phyloP scores from a whole-genome alignment of 2,888 invertebrate species.

The Tetragonisca angustula region DNA sequence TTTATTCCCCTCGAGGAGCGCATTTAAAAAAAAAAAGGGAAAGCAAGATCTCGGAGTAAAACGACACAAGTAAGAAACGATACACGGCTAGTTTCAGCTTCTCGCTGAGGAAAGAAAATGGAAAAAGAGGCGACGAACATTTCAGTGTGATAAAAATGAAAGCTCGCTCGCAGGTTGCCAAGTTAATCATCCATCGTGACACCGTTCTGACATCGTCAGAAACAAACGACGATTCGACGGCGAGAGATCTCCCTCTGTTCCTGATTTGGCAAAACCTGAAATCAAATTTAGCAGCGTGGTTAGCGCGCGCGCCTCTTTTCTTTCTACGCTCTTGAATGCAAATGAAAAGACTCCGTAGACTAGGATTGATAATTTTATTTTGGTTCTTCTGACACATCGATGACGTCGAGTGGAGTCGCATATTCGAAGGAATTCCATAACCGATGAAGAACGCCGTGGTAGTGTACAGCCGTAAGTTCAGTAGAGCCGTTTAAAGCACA shows the following conservation, averaged over 20 bases:
- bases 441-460: too few relatives aligned
- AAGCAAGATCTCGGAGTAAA: background rate
- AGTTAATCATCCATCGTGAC: background rate
- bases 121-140: background rate
- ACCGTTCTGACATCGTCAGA: background rate
- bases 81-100: too few relatives aligned
- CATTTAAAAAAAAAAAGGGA: background rate
- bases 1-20: background rate
- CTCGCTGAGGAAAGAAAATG: background rate
- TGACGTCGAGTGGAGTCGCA: background rate
- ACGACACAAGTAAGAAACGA: background rate
- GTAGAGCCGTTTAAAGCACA: constrained; percentile 69
- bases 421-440: background rate
- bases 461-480: constrained; percentile 45
- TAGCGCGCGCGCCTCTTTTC: background rate
- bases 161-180: background rate
- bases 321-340: background rate
- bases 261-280: constrained; percentile 28
- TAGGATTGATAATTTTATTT: constrained; percentile 47
- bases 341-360: constrained; percentile 28
- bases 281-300: constrained; percentile 25
- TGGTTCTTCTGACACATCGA: constrained; percentile 20
- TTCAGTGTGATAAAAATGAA: background rate
- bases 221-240: background rate
- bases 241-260: background rate